Evolutionary conservation across 92 coral and sea anemone species (phyloP), one percentile per base, ranked within the genome.

Genomic region (Zoanthus sansibaricus): DNA sequence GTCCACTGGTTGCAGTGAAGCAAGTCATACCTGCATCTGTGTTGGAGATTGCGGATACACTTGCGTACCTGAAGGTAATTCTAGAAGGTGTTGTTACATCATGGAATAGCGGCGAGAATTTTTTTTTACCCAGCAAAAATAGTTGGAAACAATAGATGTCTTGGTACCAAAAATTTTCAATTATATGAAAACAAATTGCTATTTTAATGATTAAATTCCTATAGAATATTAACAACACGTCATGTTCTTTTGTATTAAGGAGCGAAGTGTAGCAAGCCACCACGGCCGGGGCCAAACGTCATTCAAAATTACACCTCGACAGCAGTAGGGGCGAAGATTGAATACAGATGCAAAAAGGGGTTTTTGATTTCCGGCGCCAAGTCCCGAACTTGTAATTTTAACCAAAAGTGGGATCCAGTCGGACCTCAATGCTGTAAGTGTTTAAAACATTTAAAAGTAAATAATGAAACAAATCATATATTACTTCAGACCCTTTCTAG

Each of bases 401-500:
- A 84, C 75, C 90, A 89, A 46, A 87, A n/a, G 12, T 96, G 98
- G 98, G 94, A 86, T 71, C 94, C 93, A 17, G 92, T 89, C 9
- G 91, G 92, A 30, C 97, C 98, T 0, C 86, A 83, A 61, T 95
- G 97, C 77, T 71, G 95, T 94, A 84, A 86, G 93, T 92, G 46
- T 6, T 69, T n/a, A 62, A 9, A 62, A 7, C 7, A 17, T 62
- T 62, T n/a, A 62, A 14, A 1, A 58, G 16, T 15, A 5, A 58
- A 33, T 33, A 58, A 52, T n/a, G n/a, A n/a, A n/a, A n/a, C n/a
- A n/a, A n/a, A n/a, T n/a, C n/a, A n/a, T n/a, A n/a, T n/a, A n/a
- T n/a, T n/a, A n/a, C n/a, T n/a, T n/a, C n/a, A n/a, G n/a, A n/a
- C n/a, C n/a, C n/a, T n/a, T n/a, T n/a, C n/a, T n/a, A n/a, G n/a